Conservation (phyloP, 2,797 vertebrate genomes). For the Micrastur ruficollis region DNA sequence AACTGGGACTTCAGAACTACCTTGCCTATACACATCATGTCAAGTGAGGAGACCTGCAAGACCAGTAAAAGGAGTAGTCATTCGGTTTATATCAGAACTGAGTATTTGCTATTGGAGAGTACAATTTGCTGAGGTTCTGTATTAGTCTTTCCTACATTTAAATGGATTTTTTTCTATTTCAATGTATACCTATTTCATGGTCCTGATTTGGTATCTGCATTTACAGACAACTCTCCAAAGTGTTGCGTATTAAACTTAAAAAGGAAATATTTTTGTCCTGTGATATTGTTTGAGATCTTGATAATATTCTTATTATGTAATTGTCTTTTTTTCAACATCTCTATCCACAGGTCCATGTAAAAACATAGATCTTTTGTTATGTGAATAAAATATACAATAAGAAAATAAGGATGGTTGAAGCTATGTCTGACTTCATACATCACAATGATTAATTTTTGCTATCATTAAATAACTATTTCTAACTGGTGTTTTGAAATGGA, state of each 20-base stretch:
- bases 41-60: background rate
- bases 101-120: background rate
- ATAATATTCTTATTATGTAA: background rate
- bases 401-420: background rate
- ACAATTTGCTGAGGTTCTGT: background rate
- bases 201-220: background rate
- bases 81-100: background rate
- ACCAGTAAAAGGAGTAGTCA: background rate
- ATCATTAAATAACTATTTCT: background rate
- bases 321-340: background rate
- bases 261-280: background rate
- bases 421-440: background rate
- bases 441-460: background rate
- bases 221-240: background rate
- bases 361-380: background rate
- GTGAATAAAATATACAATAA: background rate
- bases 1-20: background rate
- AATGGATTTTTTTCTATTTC: background rate
- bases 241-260: background rate
- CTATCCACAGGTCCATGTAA: background rate
- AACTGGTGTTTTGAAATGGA: background rate
- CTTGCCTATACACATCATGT: rapidly evolving
- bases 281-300: background rate
- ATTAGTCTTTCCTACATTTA: background rate
- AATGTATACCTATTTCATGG: background rate